A percentile compares a stretch with the other conserved stretches of the same genome.
Conservation (phyloP, 2,113 vertebrate species). For the Maccullochella peelii region DNA sequence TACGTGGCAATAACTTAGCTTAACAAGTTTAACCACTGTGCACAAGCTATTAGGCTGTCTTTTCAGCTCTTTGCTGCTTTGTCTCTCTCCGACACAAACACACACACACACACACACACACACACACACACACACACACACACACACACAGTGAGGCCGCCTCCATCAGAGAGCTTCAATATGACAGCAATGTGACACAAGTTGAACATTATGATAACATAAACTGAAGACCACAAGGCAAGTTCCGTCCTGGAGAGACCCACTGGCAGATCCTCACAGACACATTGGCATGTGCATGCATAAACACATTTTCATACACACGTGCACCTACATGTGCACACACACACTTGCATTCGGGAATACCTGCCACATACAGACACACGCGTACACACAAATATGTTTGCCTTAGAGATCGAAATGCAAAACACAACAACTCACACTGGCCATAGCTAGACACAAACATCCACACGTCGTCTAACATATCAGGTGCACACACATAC, state of each 20-base stretch:
- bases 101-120: background rate
- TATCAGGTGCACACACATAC: slow-evolving; percentile 16
- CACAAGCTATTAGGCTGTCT: slow-evolving; percentile 3
- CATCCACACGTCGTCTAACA: slow-evolving; percentile 16
- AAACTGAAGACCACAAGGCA: slow-evolving; percentile 41
- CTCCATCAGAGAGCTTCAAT: slow-evolving; percentile 25
- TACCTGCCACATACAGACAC: slow-evolving; percentile 6
- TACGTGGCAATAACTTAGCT: slow-evolving; percentile 16
- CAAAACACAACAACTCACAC: slow-evolving; percentile 10
- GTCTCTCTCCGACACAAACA: slow-evolving; percentile 8
- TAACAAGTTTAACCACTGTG: slow-evolving; percentile 21
- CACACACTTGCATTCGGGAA: slow-evolving; percentile 8
- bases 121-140: background rate
- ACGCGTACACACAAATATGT: background rate
- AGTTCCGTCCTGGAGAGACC: slow-evolving; percentile 25
- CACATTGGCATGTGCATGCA: slow-evolving; percentile 7
- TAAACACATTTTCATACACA: slow-evolving; percentile 15
- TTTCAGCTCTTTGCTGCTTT: slow-evolving; percentile 18
- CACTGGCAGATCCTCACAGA: slow-evolving; percentile 25
- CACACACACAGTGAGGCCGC: slow-evolving; percentile 2
- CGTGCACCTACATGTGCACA: slow-evolving; percentile 2
- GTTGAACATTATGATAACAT: slow-evolving; percentile 23
- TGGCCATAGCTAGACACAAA: slow-evolving; percentile 17
- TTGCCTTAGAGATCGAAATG: background rate
- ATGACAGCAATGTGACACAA: slow-evolving; percentile 41